phyloP scores from a whole-genome alignment of 2,888 invertebrate species.

The Hypsopygia costalis region DNA sequence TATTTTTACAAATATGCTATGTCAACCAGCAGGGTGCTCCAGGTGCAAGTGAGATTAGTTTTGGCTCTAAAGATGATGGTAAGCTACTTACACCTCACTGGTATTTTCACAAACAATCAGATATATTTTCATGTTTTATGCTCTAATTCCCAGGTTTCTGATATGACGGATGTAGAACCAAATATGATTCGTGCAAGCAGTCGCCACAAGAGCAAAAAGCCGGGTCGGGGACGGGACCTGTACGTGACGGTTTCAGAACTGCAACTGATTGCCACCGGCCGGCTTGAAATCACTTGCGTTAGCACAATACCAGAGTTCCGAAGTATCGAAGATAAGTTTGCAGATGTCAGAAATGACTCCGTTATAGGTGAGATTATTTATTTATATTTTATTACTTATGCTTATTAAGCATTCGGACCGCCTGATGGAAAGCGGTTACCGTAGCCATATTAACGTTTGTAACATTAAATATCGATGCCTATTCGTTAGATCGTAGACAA shows the following conservation, averaged over 20 bases:
- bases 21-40: neutral
- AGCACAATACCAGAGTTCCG: conserved; percentile 90
- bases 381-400: too few relatives aligned
- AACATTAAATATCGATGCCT: too few relatives aligned
- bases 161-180: conserved; percentile 40
- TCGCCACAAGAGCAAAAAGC: conserved; percentile 59
- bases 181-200: conserved; percentile 48
- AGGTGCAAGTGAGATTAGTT: too few relatives aligned
- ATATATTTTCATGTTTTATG: too few relatives aligned
- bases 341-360: conserved; percentile 85
- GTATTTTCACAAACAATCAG: too few relatives aligned
- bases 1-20: too few relatives aligned
- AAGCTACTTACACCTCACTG: too few relatives aligned
- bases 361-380: conserved; percentile 84
- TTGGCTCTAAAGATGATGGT: too few relatives aligned
- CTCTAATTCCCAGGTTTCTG: conserved; percentile 34
- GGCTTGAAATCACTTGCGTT: conserved; percentile 87
- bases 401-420: too few relatives aligned
- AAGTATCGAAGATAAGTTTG: conserved; percentile 85
- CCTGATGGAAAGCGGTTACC: too few relatives aligned
- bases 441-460: too few relatives aligned
- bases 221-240: conserved; percentile 81
- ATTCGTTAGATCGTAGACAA: too few relatives aligned
- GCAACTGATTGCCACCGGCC: conserved; percentile 84
- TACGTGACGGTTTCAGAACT: conserved; percentile 86